Evolutionary conservation across 2,113 vertebrate species (phyloP).

Genomic region (Nothoprocta perdicaria): DNA sequence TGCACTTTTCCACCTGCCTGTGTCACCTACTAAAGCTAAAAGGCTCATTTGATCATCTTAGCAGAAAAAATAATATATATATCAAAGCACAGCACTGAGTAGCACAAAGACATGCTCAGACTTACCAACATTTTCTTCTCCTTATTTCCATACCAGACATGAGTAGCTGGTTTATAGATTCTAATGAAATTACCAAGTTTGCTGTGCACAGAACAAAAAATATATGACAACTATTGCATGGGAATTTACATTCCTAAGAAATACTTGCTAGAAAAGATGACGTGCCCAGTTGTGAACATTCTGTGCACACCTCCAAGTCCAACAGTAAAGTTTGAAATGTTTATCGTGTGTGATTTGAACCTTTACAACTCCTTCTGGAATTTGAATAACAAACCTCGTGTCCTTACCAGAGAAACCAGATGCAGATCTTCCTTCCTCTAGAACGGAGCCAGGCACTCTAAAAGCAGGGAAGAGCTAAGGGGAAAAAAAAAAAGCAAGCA

Average conservation of each 20-base stretch:
- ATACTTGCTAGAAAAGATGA: constrained; percentile 27
- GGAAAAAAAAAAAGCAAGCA: too few relatives aligned
- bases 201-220: constrained; percentile 73
- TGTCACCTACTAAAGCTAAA: not conserved
- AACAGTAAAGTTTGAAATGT: constrained; percentile 1
- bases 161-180: not conserved
- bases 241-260: constrained; percentile 44
- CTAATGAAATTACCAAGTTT: constrained; percentile 60
- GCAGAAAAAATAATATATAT: not conserved
- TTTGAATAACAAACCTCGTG: not conserved
- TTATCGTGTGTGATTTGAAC: not conserved
- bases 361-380: not conserved
- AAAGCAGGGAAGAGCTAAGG: constrained; percentile 76
- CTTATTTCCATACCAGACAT: constrained; percentile 80
- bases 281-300: not conserved
- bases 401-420: constrained; percentile 87
- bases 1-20: not conserved
- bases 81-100: not conserved
- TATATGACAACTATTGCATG: not conserved
- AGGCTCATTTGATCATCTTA: not conserved
- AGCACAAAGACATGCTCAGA: constrained; percentile 1
- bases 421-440: constrained; percentile 85
- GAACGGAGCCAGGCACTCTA: constrained; percentile 83
- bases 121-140: constrained; percentile 86
- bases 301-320: not conserved